phyloP scores from a whole-genome alignment of 2,888 invertebrate genomes.

The Clitarchus hookeri region DNA sequence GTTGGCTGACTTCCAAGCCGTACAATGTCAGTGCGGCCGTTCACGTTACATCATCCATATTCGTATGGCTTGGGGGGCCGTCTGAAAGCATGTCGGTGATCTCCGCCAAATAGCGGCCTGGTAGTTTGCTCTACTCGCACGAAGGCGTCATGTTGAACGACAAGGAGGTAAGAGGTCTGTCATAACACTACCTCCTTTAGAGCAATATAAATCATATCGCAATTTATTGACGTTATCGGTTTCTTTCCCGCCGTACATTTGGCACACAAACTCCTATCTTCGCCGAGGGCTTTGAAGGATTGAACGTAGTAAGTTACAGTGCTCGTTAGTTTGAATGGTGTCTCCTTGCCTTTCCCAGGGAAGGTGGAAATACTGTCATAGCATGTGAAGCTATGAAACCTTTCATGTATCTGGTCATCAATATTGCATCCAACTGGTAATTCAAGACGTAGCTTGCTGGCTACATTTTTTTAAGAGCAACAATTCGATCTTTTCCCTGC shows the following conservation, averaged over 20 bases:
- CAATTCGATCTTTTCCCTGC: constrained; percentile 2
- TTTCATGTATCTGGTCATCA: neutral
- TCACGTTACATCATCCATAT: constrained; percentile 3
- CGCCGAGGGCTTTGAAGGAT: too few relatives aligned
- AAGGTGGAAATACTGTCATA: too few relatives aligned
- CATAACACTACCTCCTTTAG: neutral
- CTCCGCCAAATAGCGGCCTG: constrained; percentile 19
- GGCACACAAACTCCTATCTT: neutral
- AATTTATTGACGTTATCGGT: constrained; percentile 8
- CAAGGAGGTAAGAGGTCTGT: constrained; percentile 5
- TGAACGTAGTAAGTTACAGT: too few relatives aligned
- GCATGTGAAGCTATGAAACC: too few relatives aligned
- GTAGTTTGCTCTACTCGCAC: constrained; percentile 19
- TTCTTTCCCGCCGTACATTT: constrained; percentile 17
- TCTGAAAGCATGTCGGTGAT: constrained; percentile 6
- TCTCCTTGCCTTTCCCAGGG: too few relatives aligned
- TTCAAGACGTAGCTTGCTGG: neutral
- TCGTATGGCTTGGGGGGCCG: neutral
- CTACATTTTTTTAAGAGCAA: constrained; percentile 1
- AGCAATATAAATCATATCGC: constrained; percentile 12
- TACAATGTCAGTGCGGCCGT: neutral
- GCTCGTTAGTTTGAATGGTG: too few relatives aligned
- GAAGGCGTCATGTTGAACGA: constrained; percentile 10
- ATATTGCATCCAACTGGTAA: constrained; percentile 1
- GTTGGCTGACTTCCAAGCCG: neutral